phyloP scores from a whole-genome alignment of 1,140 invertebrate genomes.

The Nylanderia fulva region DNA sequence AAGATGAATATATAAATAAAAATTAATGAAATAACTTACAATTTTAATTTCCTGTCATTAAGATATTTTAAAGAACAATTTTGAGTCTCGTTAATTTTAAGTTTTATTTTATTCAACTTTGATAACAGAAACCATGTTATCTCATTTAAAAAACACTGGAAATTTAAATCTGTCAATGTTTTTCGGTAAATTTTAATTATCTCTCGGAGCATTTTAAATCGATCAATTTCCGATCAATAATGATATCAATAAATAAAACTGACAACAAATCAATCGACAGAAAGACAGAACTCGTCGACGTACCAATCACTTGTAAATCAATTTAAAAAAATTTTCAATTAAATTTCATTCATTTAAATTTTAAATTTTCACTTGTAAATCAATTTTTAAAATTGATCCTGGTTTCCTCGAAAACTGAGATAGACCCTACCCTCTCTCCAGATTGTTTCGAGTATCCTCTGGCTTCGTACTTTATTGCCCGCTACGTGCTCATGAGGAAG shows the following conservation, averaged over 20 bases:
- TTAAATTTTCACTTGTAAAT: conserved; percentile 76
- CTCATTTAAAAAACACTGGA: neutral
- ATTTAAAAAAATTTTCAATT: too few species aligned
- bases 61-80: too few species aligned
- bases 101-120: neutral
- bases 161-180: neutral
- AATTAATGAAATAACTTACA: too few species aligned
- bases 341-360: too few species aligned
- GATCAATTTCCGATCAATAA: neutral
- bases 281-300: conserved; percentile 9
- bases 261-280: neutral
- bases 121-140: neutral
- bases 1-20: too few species aligned
- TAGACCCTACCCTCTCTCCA: conserved; percentile 63
- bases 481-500: conserved; percentile 65
- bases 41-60: too few species aligned
- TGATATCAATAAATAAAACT: conserved; percentile 37
- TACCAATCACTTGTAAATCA: conserved; percentile 74
- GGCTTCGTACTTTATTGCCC: conserved; percentile 74
- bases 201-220: neutral
- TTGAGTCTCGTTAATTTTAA: neutral
- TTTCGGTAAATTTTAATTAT: neutral
- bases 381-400: conserved; percentile 74
- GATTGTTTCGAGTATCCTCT: conserved; percentile 76
- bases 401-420: conserved; percentile 46